These are phyloP conservation scores for Tetheella fluctuosa DNA, from an alignment of 2,888 invertebrate genomes.

Conservation along the genomic window DNA sequence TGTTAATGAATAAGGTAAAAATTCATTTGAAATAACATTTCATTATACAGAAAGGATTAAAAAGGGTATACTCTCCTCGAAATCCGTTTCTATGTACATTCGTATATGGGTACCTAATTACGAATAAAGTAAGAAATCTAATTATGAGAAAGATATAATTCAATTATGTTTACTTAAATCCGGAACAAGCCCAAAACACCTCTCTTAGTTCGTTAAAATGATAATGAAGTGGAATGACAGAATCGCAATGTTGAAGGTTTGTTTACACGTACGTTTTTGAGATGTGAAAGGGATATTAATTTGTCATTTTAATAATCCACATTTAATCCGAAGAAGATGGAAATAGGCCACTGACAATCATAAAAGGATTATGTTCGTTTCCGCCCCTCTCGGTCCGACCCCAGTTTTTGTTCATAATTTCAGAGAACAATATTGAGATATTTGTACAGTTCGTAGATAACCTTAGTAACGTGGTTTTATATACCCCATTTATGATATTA, in stretches of 20 bases:
- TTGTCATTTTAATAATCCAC: conserved; percentile 17
- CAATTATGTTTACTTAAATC: neutral
- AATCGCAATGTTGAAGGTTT: conserved; percentile 9
- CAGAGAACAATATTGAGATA: neutral
- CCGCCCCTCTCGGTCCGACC: neutral
- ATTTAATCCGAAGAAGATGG: conserved; percentile 20
- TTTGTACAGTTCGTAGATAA: neutral
- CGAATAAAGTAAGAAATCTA: too few relatives aligned
- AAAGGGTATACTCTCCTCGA: neutral
- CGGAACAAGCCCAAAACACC: neutral
- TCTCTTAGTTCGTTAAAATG: neutral
- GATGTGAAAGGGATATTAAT: conserved; percentile 24
- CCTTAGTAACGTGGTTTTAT: neutral
- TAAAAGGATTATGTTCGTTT: conserved; percentile 19
- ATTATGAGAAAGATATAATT: conserved; percentile 2
- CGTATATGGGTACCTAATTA: neutral
- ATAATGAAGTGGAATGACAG: conserved; percentile 1
- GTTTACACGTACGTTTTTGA: conserved; percentile 15
- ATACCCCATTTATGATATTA: too few relatives aligned
- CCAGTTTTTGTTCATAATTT: neutral
- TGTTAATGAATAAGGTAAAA: neutral
- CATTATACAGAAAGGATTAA: neutral
- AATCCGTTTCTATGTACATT: neutral
- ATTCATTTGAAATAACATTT: neutral
- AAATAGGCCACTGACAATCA: conserved; percentile 23